A percentile compares a stretch with the other conserved stretches of the same genome.
Conservation (phyloP, 2,888 invertebrate genomes). For the Oscheius sp. region DNA sequence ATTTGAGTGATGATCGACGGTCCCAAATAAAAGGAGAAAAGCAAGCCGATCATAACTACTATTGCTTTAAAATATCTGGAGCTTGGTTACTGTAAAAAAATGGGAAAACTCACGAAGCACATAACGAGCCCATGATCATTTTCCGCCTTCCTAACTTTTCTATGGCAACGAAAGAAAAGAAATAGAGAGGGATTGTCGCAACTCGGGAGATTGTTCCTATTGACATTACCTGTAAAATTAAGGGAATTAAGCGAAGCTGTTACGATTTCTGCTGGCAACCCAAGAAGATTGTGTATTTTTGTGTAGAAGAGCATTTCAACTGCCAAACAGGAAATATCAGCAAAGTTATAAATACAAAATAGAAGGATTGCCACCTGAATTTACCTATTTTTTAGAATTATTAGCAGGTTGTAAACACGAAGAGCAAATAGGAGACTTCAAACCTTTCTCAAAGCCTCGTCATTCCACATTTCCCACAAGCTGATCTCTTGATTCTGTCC, state of each 20-base stretch:
- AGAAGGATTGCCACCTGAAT: constrained; percentile 4
- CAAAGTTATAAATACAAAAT: background rate
- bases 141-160: constrained; percentile 2
- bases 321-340: background rate
- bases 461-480: constrained; percentile 10
- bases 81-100: background rate
- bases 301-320: background rate
- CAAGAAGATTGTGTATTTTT: background rate
- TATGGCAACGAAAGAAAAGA: background rate
- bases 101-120: background rate
- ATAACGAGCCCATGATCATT: background rate
- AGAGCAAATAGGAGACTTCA: too few species aligned
- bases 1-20: background rate
- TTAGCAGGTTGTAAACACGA: too few species aligned
- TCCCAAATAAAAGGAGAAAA: background rate
- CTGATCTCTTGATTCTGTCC: background rate
- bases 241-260: background rate
- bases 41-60: background rate
- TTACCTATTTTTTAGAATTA: background rate
- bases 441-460: constrained; percentile 25
- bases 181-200: constrained; percentile 1
- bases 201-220: background rate
- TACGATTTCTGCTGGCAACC: constrained; percentile 1
- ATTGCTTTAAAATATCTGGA: constrained; percentile 20
- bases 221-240: constrained; percentile 2